Conservation (phyloP, 2,888 invertebrate genomes). For the Panopea generosa region DNA sequence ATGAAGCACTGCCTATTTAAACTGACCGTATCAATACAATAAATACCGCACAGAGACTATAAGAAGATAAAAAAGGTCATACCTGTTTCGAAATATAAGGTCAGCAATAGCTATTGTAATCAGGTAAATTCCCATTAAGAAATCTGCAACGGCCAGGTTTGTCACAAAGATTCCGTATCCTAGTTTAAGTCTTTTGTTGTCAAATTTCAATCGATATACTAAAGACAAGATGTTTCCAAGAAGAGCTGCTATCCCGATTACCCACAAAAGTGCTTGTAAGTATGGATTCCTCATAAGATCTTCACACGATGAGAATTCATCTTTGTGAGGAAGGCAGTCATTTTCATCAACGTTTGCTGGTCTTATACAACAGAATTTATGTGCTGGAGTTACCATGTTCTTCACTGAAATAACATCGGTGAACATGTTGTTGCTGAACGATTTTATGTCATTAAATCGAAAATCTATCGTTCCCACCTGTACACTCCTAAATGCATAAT, state of each 20-base stretch:
- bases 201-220: slow-evolving; percentile 31
- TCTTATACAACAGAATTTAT: slow-evolving; percentile 18
- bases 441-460: background rate
- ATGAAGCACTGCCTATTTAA: too few species aligned
- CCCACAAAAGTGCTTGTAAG: slow-evolving; percentile 58
- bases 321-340: slow-evolving; percentile 49
- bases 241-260: slow-evolving; percentile 58
- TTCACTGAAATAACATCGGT: background rate
- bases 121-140: slow-evolving; percentile 35
- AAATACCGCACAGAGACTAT: too few species aligned
- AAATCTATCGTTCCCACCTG: background rate
- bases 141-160: slow-evolving; percentile 51
- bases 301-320: slow-evolving; percentile 62
- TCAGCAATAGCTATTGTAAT: slow-evolving; percentile 66
- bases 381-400: background rate
- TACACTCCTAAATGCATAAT: too few species aligned
- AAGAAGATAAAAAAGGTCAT: too few species aligned
- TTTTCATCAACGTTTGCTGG: slow-evolving; percentile 34
- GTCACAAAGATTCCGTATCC: slow-evolving; percentile 52
- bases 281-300: slow-evolving; percentile 63
- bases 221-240: slow-evolving; percentile 59
- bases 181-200: slow-evolving; percentile 20
- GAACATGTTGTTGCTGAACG: slow-evolving; percentile 1
- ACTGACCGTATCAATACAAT: too few species aligned
- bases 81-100: slow-evolving; percentile 37